A percentile compares a stretch with the other conserved stretches of the same genome.
phyloP scores from a whole-genome alignment of 2,888 invertebrate genomes.

The Lasius fuliginosus region DNA sequence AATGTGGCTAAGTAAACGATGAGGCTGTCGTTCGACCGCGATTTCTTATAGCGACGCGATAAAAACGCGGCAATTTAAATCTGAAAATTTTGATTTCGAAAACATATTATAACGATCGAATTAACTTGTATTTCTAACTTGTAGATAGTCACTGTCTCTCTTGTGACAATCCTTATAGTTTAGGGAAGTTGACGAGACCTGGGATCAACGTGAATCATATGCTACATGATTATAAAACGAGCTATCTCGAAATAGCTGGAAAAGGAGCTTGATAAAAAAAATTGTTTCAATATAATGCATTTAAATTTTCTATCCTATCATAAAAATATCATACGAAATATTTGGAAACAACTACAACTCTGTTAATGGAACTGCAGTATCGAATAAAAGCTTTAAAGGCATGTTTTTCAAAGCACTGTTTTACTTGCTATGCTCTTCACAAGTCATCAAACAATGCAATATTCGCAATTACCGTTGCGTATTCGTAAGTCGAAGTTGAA shows the following conservation, averaged over 20 bases:
- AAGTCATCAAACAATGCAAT: background rate
- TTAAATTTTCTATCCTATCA: background rate
- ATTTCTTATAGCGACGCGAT: background rate
- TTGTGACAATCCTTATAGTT: background rate
- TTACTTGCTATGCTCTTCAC: background rate
- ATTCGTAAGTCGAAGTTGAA: background rate
- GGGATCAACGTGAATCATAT: background rate
- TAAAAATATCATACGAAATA: background rate
- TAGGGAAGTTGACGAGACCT: background rate
- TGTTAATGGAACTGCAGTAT: background rate
- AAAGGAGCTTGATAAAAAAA: background rate
- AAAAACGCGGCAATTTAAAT: background rate
- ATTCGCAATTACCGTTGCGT: background rate
- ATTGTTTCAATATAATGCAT: slow-evolving; percentile 4
- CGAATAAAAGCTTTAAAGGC: background rate
- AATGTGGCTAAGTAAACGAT: background rate
- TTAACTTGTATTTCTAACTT: background rate
- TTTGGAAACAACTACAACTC: background rate
- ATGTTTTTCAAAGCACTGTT: background rate
- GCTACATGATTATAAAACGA: background rate
- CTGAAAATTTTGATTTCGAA: background rate
- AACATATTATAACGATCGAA: background rate
- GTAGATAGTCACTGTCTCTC: background rate
- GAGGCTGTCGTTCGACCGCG: background rate
- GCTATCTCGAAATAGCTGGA: background rate